Evolutionary conservation across 2,113 vertebrate species (phyloP), one percentile per base, ranked within the genome.

Genomic region (Nycticorax nycticorax): DNA sequence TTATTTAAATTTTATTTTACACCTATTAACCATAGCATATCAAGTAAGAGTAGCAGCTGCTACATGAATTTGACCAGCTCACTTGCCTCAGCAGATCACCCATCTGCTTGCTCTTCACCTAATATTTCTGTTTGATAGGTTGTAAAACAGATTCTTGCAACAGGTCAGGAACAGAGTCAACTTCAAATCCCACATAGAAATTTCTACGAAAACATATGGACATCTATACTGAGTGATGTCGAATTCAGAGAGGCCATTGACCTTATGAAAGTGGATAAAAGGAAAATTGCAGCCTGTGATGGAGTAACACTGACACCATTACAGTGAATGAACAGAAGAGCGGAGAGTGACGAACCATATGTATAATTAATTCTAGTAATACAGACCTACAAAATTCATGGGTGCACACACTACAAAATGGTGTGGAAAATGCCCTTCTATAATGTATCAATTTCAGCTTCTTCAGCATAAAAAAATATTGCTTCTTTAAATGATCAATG

Each of bases 141-240:
- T 93, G 99, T 98, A 98, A 99, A 99, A 98, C 98, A 67, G 98
- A 37, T 97, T 99, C 96, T 98, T 99, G 88, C 98, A 98, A 95
- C 96, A 99, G 72, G 99, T 99, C 97, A 99, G 98, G 80, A 99
- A 99, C 97, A 97, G 98, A 93, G 99, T 99, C 97, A 99, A 99
- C 97, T 99, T 66, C 98, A 99, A 96, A 99, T 99, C 98, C 99
- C 98, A 6, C 99, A 99, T 88, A 97, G 98, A 97, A 96, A 96
- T 96, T 99, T 99, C 98, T 99, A 98, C 53, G 99, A 99, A 98
- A 99, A 99, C 43, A 99, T 99, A 95, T 99, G 99, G 99, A 99
- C 99, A 52, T 99, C 99, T 87, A 98, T 99, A 88, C 98, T 99
- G 96, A 99, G 99, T 89, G 99, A 99, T 85, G 99, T 99, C 84